Evolutionary conservation across 2,797 vertebrate genomes (phyloP).

Genomic region (Pitangus sulphuratus): DNA sequence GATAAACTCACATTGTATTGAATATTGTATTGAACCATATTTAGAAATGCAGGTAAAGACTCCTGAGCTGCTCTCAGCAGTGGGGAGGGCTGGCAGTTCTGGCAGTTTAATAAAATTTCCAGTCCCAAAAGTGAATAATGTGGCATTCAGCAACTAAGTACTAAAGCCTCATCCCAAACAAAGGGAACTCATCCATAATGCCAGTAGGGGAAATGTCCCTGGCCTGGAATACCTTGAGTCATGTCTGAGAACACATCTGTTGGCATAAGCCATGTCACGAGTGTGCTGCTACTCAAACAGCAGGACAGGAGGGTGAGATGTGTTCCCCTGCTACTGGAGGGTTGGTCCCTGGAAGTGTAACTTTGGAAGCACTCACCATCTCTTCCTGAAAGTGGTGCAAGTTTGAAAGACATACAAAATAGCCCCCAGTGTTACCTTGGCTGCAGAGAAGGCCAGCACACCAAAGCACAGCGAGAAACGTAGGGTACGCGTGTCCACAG

Average conservation of each 20-base stretch:
- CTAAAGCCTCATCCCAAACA: not conserved
- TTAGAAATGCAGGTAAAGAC: not conserved
- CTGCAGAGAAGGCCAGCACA: conserved; percentile 91
- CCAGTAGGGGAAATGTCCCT: not conserved
- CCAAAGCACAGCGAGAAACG: conserved; percentile 93
- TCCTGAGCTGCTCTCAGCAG: not conserved
- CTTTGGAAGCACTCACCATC: accelerated
- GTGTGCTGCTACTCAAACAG: not conserved
- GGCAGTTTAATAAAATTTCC: not conserved
- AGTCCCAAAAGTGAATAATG: not conserved
- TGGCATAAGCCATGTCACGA: not conserved
- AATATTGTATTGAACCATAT: not conserved
- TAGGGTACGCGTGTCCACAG: conserved; percentile 91
- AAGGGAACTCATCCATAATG: not conserved
- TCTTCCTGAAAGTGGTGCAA: not conserved
- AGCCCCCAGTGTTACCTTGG: conserved; percentile 84
- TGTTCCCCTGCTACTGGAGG: accelerated
- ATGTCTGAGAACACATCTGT: not conserved
- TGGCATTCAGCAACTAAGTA: not conserved
- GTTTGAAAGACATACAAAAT: not conserved
- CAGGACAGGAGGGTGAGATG: not conserved
- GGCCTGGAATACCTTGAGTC: not conserved
- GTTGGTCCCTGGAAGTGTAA: not conserved
- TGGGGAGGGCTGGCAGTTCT: not conserved
- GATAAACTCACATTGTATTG: not conserved